Evolutionary conservation across 2,113 vertebrate species (phyloP).

Genomic region (Carollia perspicillata): DNA sequence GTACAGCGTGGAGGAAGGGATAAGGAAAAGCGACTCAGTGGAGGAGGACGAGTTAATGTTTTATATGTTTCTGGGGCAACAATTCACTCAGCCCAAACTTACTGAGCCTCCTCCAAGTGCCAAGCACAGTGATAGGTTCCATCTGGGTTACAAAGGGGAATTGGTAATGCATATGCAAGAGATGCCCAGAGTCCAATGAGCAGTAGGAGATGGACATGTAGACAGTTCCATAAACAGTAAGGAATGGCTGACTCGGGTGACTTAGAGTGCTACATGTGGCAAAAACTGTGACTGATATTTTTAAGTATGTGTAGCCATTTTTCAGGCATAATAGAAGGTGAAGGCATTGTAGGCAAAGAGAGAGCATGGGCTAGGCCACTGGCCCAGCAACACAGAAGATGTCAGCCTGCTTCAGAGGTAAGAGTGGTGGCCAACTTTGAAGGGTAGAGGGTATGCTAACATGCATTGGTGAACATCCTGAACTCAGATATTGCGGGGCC

Average conservation of each 20-base stretch:
- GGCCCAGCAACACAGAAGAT: neutral
- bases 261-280: neutral
- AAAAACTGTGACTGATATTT: neutral
- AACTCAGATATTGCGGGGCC: neutral
- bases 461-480: neutral
- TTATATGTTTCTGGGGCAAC: neutral
- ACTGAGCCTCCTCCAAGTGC: neutral
- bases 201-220: neutral
- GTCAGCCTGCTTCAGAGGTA: rapidly evolving
- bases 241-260: neutral
- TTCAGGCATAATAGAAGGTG: neutral
- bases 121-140: neutral
- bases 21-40: neutral
- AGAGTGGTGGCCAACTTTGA: neutral
- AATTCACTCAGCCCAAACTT: neutral
- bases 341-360: neutral
- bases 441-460: neutral
- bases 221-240: neutral
- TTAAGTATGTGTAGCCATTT: neutral
- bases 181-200: neutral
- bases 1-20: neutral
- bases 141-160: neutral
- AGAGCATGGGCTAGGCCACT: too few relatives aligned
- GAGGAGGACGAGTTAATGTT: neutral
- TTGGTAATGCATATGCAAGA: neutral